Evolutionary conservation across 2,888 invertebrate genomes (phyloP).

Genomic region (Gortyna flavago): DNA sequence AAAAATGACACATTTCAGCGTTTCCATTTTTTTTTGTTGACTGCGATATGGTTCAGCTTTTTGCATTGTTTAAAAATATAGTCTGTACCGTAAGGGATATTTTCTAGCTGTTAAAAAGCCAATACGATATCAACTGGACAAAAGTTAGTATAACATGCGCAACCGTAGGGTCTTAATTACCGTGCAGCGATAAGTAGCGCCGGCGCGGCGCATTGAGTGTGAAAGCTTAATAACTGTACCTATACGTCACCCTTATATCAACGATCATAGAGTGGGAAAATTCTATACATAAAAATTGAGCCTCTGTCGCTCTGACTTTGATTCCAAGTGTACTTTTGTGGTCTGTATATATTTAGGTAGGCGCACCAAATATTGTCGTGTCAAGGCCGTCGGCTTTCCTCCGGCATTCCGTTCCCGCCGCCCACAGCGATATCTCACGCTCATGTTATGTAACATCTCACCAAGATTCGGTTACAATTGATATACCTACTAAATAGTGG

Average conservation of each 20-base stretch:
- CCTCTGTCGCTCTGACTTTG: constrained; percentile 63
- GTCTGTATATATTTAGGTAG: constrained; percentile 79
- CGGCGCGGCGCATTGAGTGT: constrained; percentile 82
- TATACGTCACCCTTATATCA: constrained; percentile 73
- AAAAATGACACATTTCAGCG: constrained; percentile 64
- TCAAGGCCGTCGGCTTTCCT: constrained; percentile 90
- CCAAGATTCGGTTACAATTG: constrained; percentile 84
- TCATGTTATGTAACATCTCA: constrained; percentile 85
- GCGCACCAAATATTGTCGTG: constrained; percentile 87
- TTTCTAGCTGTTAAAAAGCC: constrained; percentile 4
- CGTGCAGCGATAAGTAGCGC: constrained; percentile 79
- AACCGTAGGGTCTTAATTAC: constrained; percentile 81
- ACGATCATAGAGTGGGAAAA: constrained; percentile 73
- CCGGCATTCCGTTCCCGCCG: constrained; percentile 87
- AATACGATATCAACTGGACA: constrained; percentile 25
- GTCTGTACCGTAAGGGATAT: constrained; percentile 10
- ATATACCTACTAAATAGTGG: constrained; percentile 70
- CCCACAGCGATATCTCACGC: constrained; percentile 89
- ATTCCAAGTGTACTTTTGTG: constrained; percentile 59
- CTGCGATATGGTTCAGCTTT: constrained; percentile 54
- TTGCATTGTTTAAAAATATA: constrained; percentile 52
- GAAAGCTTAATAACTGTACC: constrained; percentile 83
- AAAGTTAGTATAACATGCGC: constrained; percentile 71
- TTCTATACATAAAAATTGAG: constrained; percentile 49
- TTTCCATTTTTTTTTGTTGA: constrained; percentile 62